These are phyloP conservation scores for Xestia sexstrigata DNA, from an alignment of 2,888 invertebrate species.

Conservation along the genomic window DNA sequence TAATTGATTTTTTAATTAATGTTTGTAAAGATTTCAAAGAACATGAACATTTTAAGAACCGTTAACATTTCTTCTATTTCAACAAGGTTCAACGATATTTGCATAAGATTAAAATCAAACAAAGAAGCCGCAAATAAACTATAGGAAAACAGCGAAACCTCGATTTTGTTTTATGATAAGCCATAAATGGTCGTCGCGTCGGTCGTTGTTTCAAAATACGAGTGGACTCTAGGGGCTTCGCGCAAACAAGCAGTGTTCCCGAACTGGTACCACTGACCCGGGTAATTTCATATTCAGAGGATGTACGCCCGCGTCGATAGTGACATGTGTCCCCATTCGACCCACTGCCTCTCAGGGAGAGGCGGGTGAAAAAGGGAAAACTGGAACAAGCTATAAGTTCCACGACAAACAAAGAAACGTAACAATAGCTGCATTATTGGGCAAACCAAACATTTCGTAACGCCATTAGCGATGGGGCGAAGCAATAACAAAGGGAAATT, in stretches of 20 bases:
- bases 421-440: slow-evolving; percentile 45
- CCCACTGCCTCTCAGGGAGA: slow-evolving; percentile 41
- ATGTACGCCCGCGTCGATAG: slow-evolving; percentile 61
- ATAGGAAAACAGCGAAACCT: slow-evolving; percentile 40
- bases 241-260: slow-evolving; percentile 68
- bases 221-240: slow-evolving; percentile 40
- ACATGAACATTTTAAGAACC: not conserved
- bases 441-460: slow-evolving; percentile 69
- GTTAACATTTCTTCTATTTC: not conserved
- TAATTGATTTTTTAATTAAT: slow-evolving; percentile 16
- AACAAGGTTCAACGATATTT: slow-evolving; percentile 31
- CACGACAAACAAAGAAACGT: slow-evolving; percentile 48
- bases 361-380: slow-evolving; percentile 43
- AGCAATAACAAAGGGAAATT: slow-evolving; percentile 76
- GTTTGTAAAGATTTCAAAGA: slow-evolving; percentile 10
- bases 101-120: slow-evolving; percentile 17
- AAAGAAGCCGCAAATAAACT: slow-evolving; percentile 35
- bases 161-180: slow-evolving; percentile 54
- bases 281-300: slow-evolving; percentile 75
- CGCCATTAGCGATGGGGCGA: slow-evolving; percentile 65
- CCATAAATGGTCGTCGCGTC: slow-evolving; percentile 48
- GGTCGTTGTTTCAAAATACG: slow-evolving; percentile 60
- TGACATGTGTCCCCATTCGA: slow-evolving; percentile 67
- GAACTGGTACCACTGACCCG: slow-evolving; percentile 66
- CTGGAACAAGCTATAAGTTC: slow-evolving; percentile 28